Percentiles rank a stretch among this genome's conserved stretches.
phyloP scores from a whole-genome alignment of 2,113 vertebrate genomes.

The Myrmecophaga tridactyla region DNA sequence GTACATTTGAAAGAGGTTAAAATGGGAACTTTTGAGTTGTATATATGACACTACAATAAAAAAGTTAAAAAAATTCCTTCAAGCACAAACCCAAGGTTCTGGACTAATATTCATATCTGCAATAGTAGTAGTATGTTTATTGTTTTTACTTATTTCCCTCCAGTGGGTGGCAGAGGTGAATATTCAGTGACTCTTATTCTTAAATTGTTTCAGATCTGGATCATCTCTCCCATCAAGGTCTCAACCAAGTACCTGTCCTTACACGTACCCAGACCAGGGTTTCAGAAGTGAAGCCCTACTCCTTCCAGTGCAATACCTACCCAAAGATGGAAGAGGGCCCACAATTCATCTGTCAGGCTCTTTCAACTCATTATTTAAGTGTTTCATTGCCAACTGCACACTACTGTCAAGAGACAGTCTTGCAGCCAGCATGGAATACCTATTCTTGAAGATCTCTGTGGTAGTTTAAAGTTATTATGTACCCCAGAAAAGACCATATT shows the following conservation, averaged over 20 bases:
- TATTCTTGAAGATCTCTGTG: not conserved
- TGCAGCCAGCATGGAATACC: constrained; percentile 21
- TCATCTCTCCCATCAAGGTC: not conserved
- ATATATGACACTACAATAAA: too few species aligned
- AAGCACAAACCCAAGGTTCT: not conserved
- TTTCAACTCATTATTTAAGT: not conserved
- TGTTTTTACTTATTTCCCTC: not conserved
- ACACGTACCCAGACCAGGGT: not conserved
- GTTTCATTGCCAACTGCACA: not conserved
- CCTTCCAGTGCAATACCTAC: not conserved
- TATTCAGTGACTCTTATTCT: not conserved
- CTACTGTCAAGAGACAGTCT: not conserved
- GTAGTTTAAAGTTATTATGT: too few species aligned
- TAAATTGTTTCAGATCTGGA: not conserved
- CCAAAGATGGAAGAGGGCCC: not conserved
- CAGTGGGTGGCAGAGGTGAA: not conserved
- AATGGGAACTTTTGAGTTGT: too few species aligned
- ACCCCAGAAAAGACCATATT: too few species aligned
- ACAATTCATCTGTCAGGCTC: not conserved
- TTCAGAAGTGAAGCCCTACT: not conserved
- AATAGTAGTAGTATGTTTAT: not conserved
- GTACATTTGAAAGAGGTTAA: too few species aligned
- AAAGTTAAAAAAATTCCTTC: not conserved
- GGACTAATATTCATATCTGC: not conserved
- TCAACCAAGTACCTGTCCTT: not conserved